Conservation (phyloP, 2,113 vertebrate genomes). For the Parus major region DNA sequence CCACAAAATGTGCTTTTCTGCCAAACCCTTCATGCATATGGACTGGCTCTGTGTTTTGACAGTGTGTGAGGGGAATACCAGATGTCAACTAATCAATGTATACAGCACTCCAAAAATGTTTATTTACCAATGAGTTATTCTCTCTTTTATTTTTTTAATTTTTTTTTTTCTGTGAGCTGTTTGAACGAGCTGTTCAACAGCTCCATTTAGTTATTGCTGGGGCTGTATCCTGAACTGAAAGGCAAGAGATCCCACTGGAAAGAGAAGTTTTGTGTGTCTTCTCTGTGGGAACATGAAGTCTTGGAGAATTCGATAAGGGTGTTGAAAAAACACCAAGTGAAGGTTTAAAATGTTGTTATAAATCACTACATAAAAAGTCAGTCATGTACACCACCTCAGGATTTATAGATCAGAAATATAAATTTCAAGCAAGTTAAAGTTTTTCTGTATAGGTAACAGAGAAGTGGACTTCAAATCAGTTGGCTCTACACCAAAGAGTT, state of each 20-base stretch:
- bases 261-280: neutral
- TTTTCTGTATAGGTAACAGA: neutral
- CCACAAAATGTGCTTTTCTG: neutral
- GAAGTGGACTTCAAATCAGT: constrained; percentile 16
- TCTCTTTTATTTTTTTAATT: neutral
- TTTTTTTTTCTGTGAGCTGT: neutral
- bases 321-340: neutral
- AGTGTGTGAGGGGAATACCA: neutral
- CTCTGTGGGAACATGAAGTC: neutral
- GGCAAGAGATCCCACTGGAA: neutral
- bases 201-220: neutral
- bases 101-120: neutral
- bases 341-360: constrained; percentile 25
- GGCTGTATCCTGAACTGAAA: neutral
- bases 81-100: constrained; percentile 32
- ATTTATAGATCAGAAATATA: constrained; percentile 31
- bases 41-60: constrained; percentile 8
- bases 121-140: neutral
- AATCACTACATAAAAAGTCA: constrained; percentile 14
- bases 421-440: constrained; percentile 34
- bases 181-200: neutral
- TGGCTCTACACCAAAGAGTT: constrained; percentile 36
- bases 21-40: neutral
- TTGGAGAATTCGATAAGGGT: neutral
- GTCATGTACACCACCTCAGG: neutral